Conservation (phyloP, 2,113 vertebrate genomes). For the Isurus oxyrinchus region DNA sequence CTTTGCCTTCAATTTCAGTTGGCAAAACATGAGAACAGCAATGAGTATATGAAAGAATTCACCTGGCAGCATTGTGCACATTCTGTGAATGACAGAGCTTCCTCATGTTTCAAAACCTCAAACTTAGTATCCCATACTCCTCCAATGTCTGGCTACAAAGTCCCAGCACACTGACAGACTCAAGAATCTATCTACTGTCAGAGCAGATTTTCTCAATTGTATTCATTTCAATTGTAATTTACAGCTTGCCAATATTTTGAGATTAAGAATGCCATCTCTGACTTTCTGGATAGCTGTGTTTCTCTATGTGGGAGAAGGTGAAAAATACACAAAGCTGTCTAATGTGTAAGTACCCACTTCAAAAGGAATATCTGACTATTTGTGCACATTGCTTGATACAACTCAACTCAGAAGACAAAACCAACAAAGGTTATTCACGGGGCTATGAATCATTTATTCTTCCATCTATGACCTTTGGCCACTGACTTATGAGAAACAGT, state of each 20-base stretch:
- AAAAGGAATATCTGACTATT: not conserved
- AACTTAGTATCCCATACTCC: not conserved
- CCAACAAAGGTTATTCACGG: not conserved
- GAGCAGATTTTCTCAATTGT: not conserved
- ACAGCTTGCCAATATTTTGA: not conserved
- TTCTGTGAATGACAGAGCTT: not conserved
- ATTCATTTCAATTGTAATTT: not conserved
- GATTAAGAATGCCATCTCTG: not conserved
- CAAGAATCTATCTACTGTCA: not conserved
- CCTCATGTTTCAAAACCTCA: not conserved
- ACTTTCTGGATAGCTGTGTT: no score
- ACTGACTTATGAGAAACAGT: not conserved
- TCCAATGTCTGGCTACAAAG: not conserved
- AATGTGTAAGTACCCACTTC: not conserved
- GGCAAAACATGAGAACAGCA: not conserved
- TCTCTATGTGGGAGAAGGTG: no score
- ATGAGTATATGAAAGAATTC: not conserved
- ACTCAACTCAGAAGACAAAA: not conserved
- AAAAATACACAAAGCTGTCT: not conserved
- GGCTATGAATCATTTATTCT: not conserved
- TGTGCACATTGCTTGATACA: no score
- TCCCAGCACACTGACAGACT: not conserved
- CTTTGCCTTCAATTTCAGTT: not conserved
- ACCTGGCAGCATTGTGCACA: not conserved
- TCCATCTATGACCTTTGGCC: not conserved